phyloP scores from a whole-genome alignment of 2,888 invertebrate species.

The Yponomeuta cagnagella region DNA sequence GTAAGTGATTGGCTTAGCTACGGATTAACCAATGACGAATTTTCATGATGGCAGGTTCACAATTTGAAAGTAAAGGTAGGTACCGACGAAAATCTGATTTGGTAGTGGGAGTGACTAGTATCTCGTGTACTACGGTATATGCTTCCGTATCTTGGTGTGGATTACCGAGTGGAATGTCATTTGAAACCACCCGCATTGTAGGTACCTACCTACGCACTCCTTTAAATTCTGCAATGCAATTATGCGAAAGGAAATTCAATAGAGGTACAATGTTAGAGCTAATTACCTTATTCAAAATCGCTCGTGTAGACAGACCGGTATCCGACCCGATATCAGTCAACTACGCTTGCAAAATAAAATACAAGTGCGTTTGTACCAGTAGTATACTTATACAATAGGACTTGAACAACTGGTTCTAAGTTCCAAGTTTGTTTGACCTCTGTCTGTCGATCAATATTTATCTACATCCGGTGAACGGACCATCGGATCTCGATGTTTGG shows the following conservation, averaged over 20 bases:
- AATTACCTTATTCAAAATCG: background rate
- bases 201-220: background rate
- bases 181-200: background rate
- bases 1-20: too few species aligned
- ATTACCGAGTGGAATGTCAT: background rate
- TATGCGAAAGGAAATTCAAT: conserved; percentile 10
- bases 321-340: background rate
- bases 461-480: conserved; percentile 7
- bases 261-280: background rate
- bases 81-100: too few species aligned
- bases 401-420: background rate
- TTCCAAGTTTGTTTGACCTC: background rate
- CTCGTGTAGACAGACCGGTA: background rate
- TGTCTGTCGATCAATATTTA: conserved; percentile 7
- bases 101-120: too few species aligned
- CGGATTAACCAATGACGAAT: too few species aligned
- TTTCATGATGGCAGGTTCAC: too few species aligned
- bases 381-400: background rate
- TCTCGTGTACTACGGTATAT: background rate
- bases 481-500: background rate
- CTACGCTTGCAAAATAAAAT: background rate
- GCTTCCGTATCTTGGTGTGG: background rate
- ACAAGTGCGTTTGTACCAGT: background rate
- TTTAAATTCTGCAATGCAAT: background rate
- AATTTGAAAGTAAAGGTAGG: too few species aligned